Base-by-base conservation (phyloP, 2,113 vertebrate genomes). In the Crotophaga sulcirostris region DNA sequence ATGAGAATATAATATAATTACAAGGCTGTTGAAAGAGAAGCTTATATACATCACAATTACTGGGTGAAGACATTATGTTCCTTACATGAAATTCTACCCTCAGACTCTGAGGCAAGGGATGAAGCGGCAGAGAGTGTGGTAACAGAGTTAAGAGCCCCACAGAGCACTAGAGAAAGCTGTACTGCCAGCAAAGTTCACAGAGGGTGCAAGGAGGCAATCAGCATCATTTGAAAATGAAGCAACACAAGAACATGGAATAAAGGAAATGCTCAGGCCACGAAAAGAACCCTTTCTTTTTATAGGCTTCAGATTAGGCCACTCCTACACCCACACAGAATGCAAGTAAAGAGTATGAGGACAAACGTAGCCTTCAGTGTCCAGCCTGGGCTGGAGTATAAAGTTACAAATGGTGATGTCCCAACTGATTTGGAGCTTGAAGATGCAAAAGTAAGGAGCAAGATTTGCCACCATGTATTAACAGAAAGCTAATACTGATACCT, bases 1-100 rank as follows among this genome's bases (percentile, higher is more conserved):
- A 90, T 95, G 54, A 87, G 66, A 64, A 51, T 62, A 74, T 92
- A 95, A 96, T 93, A 38, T 54, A 87, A 95, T 97, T 96, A 86
- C 28, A 40, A 81, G 60, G 26, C 69, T 78, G 64, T 72, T 93
- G 79, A 94, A 96, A 89, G 85, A 70, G 90, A 64, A 54, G 79
- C 68, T 93, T 81, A 84, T 94, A 89, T 90, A 86, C 73, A 89
- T 96, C 93, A 93, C 38, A 90, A 89, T 90, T 88, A 92, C 64
- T 72, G 44, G 44, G 67, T 90, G 74, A 82, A 78, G 88, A 75
- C 76, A 14, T 90, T 52, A 72, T 68, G 49, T 89, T 86, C 60
- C 81, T 56, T 36, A 15, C 10, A 68, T 51, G 49, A 90, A 89
- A 68, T 75, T 55, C 63, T 91, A 72, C 55, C 38, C 42, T 90